These are phyloP conservation scores for Geodia barretti DNA, from an alignment of 37 sponge, comb jelly and placozoan genomes.

Conservation along the genomic window DNA sequence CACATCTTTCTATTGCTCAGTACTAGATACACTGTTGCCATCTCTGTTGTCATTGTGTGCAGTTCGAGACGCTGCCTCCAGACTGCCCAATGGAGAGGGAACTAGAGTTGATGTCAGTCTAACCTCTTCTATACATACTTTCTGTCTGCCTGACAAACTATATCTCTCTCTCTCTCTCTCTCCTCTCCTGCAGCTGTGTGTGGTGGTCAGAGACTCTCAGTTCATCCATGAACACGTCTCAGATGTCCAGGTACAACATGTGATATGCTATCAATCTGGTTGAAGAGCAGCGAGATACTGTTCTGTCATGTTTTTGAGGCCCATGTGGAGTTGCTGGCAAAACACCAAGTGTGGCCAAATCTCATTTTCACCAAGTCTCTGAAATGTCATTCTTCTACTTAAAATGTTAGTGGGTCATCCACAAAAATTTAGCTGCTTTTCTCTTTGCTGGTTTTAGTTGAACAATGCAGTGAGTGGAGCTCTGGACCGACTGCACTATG, in stretches of 20 bases:
- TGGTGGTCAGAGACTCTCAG: slow-evolving; percentile 79
- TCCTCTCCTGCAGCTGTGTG: slow-evolving; percentile 42
- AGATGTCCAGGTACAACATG: slow-evolving; percentile 64
- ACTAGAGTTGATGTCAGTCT: slow-evolving; percentile 85
- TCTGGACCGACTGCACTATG: slow-evolving; percentile 91
- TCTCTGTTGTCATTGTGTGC: neutral
- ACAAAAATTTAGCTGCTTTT: neutral
- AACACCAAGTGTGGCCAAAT: too few species aligned
- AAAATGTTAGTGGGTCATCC: too few species aligned
- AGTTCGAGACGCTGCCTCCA: slow-evolving; percentile 89
- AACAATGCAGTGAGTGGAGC: slow-evolving; percentile 95
- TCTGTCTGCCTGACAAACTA: neutral
- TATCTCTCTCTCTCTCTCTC: neutral
- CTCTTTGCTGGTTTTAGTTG: slow-evolving; percentile 31
- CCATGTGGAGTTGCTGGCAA: too few species aligned
- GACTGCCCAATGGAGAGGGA: slow-evolving; percentile 91
- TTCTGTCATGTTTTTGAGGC: too few species aligned
- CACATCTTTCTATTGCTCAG: neutral
- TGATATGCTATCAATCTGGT: too few species aligned
- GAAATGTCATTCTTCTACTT: too few species aligned
- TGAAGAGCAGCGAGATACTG: too few species aligned
- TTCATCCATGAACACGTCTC: slow-evolving; percentile 59
- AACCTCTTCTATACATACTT: neutral
- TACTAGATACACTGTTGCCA: neutral
- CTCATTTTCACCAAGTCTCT: too few species aligned